Base-by-base conservation (phyloP, 2,888 invertebrate species). In the Andrena flavipes region DNA sequence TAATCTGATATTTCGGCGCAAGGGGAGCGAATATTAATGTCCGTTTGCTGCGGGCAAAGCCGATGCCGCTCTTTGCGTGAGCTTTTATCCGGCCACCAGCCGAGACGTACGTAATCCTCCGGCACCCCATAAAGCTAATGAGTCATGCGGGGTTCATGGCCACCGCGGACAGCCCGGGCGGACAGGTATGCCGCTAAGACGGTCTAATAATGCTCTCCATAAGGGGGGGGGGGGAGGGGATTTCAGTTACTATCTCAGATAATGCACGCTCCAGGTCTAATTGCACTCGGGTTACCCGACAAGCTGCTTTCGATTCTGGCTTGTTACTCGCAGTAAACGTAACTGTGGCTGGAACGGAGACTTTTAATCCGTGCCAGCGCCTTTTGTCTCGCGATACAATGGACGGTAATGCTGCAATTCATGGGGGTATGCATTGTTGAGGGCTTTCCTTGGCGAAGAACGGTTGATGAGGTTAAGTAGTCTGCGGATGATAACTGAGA, bases 71-170 rank as follows among this genome's bases (percentile, higher is more conserved):
- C 82, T 75, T 76, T 59, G 77, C 67, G 67, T 68, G 16, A 42
- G 75, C 80, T 75, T 85, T 89, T 88, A 88, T 87, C 84, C 83
- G 85, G 77, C 87, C 86, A 87, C 86, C 84, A 84, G 83, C 88
- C 88, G 85, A 78, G 88, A 75, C 84, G 69, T 69, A 80, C 87
- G 84, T 88, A 89, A 90, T 87, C 85, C 88, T 63, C 86, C 70
- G 85, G 81, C 89, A 87, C 88, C 88, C 87, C 86, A 88, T 90
- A 89, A 89, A 90, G 88, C 85, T 91, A 90, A 91, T 90, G 90
- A 91, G 83, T 89, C 89, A 87, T 80, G 51, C 62, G 80, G 84
- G 81, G 74, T 70, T 80, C 77, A 64, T 59, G 80, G 64, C 80
- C 69, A 54, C 75, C 73, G 71, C 81, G 77, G 87, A 69, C 26